A percentile compares a stretch with the other conserved stretches of the same genome.
These are phyloP conservation scores for Pluvianellus socialis DNA, from an alignment of 2,113 vertebrate species.

Conservation along the genomic window DNA sequence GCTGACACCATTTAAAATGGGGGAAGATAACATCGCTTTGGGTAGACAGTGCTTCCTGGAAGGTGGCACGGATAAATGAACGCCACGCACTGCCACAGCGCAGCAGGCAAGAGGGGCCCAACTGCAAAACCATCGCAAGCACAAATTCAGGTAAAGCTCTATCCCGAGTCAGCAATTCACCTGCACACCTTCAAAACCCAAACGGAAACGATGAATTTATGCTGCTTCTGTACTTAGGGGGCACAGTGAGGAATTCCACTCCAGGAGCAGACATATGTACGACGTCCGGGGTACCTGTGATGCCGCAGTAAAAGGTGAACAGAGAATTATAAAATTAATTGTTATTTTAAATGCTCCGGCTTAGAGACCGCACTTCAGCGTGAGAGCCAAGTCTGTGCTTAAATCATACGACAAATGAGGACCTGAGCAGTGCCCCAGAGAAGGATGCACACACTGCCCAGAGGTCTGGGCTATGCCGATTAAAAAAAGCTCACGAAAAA, in stretches of 20 bases:
- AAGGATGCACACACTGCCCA: not conserved
- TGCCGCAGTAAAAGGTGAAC: not conserved
- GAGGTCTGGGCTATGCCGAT: not conserved
- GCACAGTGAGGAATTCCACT: not conserved
- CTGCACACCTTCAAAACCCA: not conserved
- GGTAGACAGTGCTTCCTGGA: constrained; percentile 1
- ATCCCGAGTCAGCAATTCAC: not conserved
- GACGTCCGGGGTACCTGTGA: not conserved
- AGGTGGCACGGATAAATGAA: constrained; percentile 16
- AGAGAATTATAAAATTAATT: not conserved
- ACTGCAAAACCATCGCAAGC: not conserved
- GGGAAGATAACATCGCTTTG: not conserved
- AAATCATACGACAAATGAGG: not conserved
- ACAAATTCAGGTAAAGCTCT: not conserved
- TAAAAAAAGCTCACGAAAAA: not conserved
- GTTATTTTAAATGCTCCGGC: not conserved
- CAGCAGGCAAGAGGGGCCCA: not conserved
- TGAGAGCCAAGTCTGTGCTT: not conserved
- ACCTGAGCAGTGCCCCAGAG: not conserved
- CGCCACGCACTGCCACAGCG: not conserved
- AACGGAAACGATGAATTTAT: not conserved
- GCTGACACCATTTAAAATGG: constrained; percentile 22
- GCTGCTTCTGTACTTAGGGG: not conserved
- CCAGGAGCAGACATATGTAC: not conserved
- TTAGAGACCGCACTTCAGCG: not conserved